Base-by-base conservation (phyloP, 1,140 invertebrate genomes). In the Cepaea nemoralis region DNA sequence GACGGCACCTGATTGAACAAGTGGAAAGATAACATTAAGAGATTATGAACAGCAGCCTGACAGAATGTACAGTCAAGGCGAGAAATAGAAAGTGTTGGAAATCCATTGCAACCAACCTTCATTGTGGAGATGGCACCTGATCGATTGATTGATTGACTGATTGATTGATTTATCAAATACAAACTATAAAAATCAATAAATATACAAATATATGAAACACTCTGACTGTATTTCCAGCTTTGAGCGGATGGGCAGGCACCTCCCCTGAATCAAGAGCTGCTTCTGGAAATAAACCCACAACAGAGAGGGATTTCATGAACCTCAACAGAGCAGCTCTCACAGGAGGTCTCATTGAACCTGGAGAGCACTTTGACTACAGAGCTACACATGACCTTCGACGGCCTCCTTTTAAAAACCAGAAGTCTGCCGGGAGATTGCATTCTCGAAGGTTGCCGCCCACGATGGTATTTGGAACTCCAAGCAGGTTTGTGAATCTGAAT, bases 391-490 rank as follows among this genome's bases (percentile, higher is more conserved):
- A 91, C 82, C 85, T 90, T 14, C 82, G 89, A 3, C 75, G 85
- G n/a, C 86, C 85, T 78, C 77, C 76, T 24, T 84, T 84, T 12
- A 82, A 83, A 39, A 83, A 85, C 27, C 71, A 80, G 59, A 84
- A 88, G 70, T 84, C 86, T 16, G 77, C 84, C n/a, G 83, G 80
- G 16, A 85, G 85, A 78, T 80, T 78, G 24, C 76, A 84, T 83
- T 86, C 85, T 10, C 75, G 87, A 37, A 82, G 87, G 66, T 75
- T 90, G 35, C 89, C 89, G 5, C 88, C 88, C 5, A 85, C 85
- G 39, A 89, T 89, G 88, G 88, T 90, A 16, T 90, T 86, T 84
- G 90, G 89, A 2, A 87, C 90, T 39, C 86, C 87, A 31, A 90
- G 89, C 70, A 88, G 89, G 89, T 90, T 79, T 73, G 27, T 31